Evolutionary conservation across 2,888 invertebrate species (phyloP).

Genomic region (Cyclophora albipunctata): DNA sequence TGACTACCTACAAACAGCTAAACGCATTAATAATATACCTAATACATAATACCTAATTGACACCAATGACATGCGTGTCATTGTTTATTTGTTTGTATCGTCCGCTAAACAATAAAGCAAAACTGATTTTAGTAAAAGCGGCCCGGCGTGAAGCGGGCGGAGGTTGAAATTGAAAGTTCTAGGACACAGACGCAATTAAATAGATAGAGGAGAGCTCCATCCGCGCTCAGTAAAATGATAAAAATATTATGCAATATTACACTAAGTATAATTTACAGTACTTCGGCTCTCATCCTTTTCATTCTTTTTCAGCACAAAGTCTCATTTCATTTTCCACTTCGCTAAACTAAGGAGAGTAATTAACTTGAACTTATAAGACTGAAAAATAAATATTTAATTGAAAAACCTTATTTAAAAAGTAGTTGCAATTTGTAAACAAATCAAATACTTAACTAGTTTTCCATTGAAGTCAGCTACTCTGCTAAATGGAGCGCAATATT

Average conservation of each 20-base stretch:
- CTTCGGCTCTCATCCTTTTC: no score
- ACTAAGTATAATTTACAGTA: no score
- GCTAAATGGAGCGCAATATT: slow-evolving; percentile 16
- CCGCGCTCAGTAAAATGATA: slow-evolving; percentile 29
- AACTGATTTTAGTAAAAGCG: slow-evolving; percentile 21
- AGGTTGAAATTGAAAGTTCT: slow-evolving; percentile 37
- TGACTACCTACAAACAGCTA: no score
- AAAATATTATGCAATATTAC: slow-evolving; percentile 7
- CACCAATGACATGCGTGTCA: no score
- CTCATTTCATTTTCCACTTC: no score
- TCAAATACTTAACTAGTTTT: slow-evolving; percentile 2
- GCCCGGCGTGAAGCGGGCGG: slow-evolving; percentile 5
- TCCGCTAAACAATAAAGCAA: no score
- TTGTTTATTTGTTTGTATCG: no score
- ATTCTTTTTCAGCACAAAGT: no score
- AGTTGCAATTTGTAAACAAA: background rate
- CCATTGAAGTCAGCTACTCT: slow-evolving; percentile 12
- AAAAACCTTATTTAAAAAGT: background rate
- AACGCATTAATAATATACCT: no score
- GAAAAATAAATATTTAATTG: slow-evolving; percentile 3
- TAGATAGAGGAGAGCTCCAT: slow-evolving; percentile 26
- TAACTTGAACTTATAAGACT: background rate
- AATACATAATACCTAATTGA: no score
- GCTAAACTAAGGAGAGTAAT: background rate
- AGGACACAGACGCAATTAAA: slow-evolving; percentile 38